Percentiles rank a stretch among this genome's conserved stretches.
phyloP scores from a whole-genome alignment of 37 sponge, comb jelly and placozoan species.

The Aphrocallistes beatrix region DNA sequence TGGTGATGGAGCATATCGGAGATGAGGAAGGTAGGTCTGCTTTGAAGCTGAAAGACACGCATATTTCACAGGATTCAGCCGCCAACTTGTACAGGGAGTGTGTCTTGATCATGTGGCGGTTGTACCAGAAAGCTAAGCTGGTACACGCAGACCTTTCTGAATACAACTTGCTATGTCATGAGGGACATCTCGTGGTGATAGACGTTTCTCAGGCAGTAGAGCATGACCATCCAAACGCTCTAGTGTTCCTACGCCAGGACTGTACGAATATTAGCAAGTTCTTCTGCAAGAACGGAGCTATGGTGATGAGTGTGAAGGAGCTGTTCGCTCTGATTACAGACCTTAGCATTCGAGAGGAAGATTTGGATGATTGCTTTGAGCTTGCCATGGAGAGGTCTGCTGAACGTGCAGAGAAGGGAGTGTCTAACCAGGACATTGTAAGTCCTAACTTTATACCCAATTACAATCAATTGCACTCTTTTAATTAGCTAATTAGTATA shows the following conservation, averaged over 20 bases:
- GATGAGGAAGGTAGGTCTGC: conserved; percentile 77
- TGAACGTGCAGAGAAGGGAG: not conserved
- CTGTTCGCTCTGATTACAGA: conserved; percentile 95
- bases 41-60: conserved; percentile 73
- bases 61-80: conserved; percentile 56
- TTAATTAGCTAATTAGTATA: too few relatives aligned
- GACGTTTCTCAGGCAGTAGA: conserved; percentile 99
- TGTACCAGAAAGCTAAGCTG: conserved; percentile 64
- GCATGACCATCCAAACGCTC: conserved; percentile 93
- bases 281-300: conserved; percentile 61
- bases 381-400: conserved; percentile 40
- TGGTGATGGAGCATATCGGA: conserved; percentile 88
- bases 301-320: conserved; percentile 75
- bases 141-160: conserved; percentile 99
- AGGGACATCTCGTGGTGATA: conserved; percentile 68
- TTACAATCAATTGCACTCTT: not conserved
- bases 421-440: not conserved
- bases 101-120: conserved; percentile 53
- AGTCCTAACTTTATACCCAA: not conserved
- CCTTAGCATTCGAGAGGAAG: conserved; percentile 57
- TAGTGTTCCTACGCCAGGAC: conserved; percentile 91
- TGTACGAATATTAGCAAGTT: conserved; percentile 88
- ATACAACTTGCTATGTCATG: conserved; percentile 72
- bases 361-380: conserved; percentile 76
- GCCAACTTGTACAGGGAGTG: conserved; percentile 83